Base-by-base conservation (phyloP, 2,797 vertebrate species). In the Agapornis canus region DNA sequence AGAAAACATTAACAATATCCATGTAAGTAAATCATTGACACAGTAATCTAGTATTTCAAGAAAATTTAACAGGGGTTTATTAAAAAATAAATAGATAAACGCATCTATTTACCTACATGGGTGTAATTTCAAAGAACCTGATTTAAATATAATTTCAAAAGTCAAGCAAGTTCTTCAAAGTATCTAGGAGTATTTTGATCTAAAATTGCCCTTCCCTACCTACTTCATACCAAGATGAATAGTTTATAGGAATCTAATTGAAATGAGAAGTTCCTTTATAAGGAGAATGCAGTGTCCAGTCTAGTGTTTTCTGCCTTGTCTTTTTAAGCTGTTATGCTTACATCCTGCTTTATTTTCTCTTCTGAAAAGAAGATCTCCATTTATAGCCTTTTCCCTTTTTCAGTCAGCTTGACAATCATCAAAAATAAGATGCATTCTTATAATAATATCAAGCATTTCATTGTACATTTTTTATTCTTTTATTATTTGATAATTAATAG, bases 21-120 rank as follows among this genome's bases (percentile, higher is more conserved):
- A 70, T 95, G 96, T 98, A 97, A 98, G 96, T 95, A 97, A 97
- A 97, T 97, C 96, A 97, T 90, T 98, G 97, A 97, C 97, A 98
- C 65, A 96, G 40, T 95, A 97, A 97, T 97, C 92, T 96, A 95
- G 68, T 86, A 96, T 97, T 98, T 97, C 96, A 98, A 97, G 90
- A 96, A 96, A 97, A 72, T 35, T 96, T 97, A 97, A 96, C n/a
- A 92, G 43, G 40, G 57, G 57, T 92, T 96, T 97, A 97, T 97
- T 92, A 95, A 96, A 96, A 90, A 92, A 96, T 86, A 94, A 92
- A 96, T 86, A 97, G 81, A 95, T 95, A 91, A 95, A 91, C 47
- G 60, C 90, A 91, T 90, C 85, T 96, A 93, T 97, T 97, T 97
- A 97, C 85, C 31, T 94, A 78, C 75, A 93, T 26, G 37, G 4